Evolutionary conservation across 2,797 vertebrate genomes (phyloP).

Genomic region (Neosalanx taihuensis): DNA sequence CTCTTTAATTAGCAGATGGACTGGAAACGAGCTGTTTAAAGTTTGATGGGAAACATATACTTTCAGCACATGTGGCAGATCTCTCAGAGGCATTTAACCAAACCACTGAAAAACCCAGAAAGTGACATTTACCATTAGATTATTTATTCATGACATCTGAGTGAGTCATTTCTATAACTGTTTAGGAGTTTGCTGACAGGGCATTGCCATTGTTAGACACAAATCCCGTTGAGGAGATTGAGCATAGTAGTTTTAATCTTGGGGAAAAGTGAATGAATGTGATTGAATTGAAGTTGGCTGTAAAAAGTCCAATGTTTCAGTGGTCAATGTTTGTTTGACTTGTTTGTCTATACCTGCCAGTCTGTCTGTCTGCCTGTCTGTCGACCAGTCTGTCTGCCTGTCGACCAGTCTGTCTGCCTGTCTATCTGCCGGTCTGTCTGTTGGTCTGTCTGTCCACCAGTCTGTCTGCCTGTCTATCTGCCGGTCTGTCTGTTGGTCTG

Average conservation of each 20-base stretch:
- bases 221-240: background rate
- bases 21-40: conserved; percentile 23
- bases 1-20: conserved; percentile 32
- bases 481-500: background rate
- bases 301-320: background rate
- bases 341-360: background rate
- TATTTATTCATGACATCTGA: background rate
- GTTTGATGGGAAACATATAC: conserved; percentile 26
- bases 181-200: background rate
- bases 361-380: background rate
- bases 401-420: too few relatives aligned
- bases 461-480: background rate
- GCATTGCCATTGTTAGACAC: background rate
- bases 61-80: background rate
- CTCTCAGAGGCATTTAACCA: background rate
- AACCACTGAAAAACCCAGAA: conserved; percentile 1
- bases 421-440: too few relatives aligned
- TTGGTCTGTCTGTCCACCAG: too few relatives aligned
- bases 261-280: background rate
- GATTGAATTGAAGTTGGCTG: background rate
- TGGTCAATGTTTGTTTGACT: background rate
- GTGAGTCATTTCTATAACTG: background rate
- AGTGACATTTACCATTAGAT: conserved; percentile 5
- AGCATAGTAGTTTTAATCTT: background rate
- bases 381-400: too few relatives aligned